Evolutionary conservation across 2,113 vertebrate species (phyloP), one percentile per base, ranked within the genome.

Genomic region (Amazona guildingii): DNA sequence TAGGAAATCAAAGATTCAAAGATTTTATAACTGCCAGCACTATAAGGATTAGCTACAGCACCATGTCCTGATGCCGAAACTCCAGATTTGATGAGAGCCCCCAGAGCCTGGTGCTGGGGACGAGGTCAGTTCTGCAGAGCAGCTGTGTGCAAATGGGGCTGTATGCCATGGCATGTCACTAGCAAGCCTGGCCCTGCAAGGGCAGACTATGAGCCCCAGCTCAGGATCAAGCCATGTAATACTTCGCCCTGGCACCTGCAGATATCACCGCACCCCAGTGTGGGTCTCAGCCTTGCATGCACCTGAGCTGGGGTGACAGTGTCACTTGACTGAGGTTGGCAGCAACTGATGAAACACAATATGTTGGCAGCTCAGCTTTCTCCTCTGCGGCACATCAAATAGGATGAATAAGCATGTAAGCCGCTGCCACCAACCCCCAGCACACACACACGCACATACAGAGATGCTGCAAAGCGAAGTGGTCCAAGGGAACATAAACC

Each of bases 1-100:
- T 86, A 96, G 88, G 83, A 93, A 57, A 59, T 63, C 18, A 37
- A 25, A 59, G 57, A 35, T 91, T 88, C 28, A 69, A 59, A 68
- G 92, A 29, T 81, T 86, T 90, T 66, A 33, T 3, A 31, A 83
- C 79, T 70, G 83, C 83, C 91, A 75, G 64, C 52, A 52, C 91
- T 63, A 66, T 64, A 59, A 81, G 67, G 61, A 95, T 97, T 92
- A 96, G 88, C 84, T 79, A 87, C 46, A 92, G 74, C 83, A 46
- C 35, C 1, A 2, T 13, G 37, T 81, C 91, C 95, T 94, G 87
- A 91, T 64, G 61, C 94, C 39, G 75, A 93, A 88, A 83, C 93
- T 95, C 83, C 61, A 68, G 85, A 91, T 86, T 90, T 81, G 87
- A 16, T 28, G n/a, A 24, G 6, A 73, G 4, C 3, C 28, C 39